Conservation (phyloP, 2,113 vertebrate species). For the Oreotrochilus melanogaster region DNA sequence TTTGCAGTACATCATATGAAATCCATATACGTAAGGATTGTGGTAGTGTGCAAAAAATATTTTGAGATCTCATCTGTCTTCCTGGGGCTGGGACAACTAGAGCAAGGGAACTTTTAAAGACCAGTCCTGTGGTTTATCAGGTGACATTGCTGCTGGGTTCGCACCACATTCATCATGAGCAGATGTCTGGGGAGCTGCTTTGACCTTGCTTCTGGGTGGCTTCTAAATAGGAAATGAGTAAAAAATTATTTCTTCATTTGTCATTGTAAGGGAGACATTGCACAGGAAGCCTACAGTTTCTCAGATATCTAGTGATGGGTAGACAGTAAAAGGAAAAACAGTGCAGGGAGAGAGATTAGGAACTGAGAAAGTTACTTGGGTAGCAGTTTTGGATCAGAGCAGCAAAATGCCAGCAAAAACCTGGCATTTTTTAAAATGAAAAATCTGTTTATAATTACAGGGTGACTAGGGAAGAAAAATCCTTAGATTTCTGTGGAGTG, state of each 20-base stretch:
- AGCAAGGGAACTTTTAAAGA: neutral
- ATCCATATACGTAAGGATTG: accelerated
- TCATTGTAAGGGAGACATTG: neutral
- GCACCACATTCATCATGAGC: neutral
- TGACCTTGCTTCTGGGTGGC: slow-evolving; percentile 51
- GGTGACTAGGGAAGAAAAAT: neutral
- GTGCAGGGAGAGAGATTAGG: neutral
- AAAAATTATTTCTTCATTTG: slow-evolving; percentile 36
- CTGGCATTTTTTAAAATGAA: neutral
- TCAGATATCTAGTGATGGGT: neutral
- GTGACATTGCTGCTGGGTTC: neutral
- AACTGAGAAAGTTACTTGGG: neutral
- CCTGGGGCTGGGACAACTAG: neutral
- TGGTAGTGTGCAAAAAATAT: neutral
- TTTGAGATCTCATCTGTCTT: neutral
- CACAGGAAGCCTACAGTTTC: neutral
- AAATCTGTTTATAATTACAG: neutral
- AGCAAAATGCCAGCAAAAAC: neutral
- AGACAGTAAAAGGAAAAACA: neutral
- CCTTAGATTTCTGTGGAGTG: neutral
- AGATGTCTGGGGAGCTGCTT: slow-evolving; percentile 12
- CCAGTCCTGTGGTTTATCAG: neutral
- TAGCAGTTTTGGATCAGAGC: neutral
- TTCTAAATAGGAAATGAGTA: slow-evolving; percentile 24
- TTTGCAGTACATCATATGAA: neutral